A percentile compares a stretch with the other conserved stretches of the same genome.
phyloP scores from a whole-genome alignment of 2,113 vertebrate genomes.

The Formicarius rufipectus region DNA sequence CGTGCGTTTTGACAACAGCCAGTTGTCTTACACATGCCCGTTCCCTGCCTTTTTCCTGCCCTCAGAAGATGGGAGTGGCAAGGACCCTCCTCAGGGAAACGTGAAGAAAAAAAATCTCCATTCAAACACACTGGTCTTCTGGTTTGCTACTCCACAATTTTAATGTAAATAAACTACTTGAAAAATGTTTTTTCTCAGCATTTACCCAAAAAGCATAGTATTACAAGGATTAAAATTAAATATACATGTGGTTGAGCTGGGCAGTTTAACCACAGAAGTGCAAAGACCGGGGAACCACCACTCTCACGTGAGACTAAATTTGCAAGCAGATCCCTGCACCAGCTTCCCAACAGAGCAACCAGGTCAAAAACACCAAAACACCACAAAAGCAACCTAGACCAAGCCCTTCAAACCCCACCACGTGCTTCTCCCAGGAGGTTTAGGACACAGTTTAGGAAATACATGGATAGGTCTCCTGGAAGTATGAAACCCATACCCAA shows the following conservation, averaged over 20 bases:
- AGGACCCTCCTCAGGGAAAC: neutral
- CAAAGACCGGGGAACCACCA: rapidly evolving
- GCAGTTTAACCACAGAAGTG: neutral
- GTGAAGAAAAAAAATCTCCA: rapidly evolving
- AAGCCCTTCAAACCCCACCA: neutral
- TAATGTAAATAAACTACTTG: neutral
- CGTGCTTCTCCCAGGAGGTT: neutral
- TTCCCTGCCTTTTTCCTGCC: neutral
- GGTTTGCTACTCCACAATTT: neutral
- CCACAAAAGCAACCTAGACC: neutral
- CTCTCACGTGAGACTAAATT: neutral
- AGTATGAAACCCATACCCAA: neutral
- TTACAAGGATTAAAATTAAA: neutral
- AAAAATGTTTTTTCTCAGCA: neutral
- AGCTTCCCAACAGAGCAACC: neutral
- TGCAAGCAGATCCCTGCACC: neutral
- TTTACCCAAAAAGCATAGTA: neutral
- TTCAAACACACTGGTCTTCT: neutral
- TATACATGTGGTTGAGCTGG: neutral
- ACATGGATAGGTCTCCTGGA: neutral
- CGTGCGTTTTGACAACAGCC: neutral
- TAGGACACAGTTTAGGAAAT: neutral
- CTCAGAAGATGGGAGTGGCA: neutral
- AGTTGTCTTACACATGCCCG: neutral
- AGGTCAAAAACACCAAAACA: neutral